Conservation (phyloP, 2,113 vertebrate genomes). For the Scolopax mira region DNA sequence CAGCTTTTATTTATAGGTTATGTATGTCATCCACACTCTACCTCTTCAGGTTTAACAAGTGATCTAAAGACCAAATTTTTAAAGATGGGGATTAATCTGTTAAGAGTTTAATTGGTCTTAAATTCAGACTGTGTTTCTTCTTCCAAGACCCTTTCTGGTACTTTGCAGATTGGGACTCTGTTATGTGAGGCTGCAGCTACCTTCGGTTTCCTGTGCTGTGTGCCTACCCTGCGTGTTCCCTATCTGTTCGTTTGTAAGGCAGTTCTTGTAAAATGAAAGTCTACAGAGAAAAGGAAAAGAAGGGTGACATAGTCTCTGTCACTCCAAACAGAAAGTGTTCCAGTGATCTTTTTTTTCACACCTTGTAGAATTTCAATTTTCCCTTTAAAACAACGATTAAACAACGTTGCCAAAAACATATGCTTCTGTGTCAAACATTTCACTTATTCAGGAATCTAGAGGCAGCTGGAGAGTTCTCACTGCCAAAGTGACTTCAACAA, state of each 20-base stretch:
- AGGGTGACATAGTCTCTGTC: constrained; percentile 48
- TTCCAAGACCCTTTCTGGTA: not conserved
- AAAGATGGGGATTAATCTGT: not conserved
- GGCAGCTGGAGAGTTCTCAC: constrained; percentile 63
- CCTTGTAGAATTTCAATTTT: constrained; percentile 77
- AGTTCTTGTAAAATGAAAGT: constrained; percentile 62
- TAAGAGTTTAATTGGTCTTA: not conserved
- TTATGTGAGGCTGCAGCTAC: not conserved
- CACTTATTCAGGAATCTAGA: constrained; percentile 71
- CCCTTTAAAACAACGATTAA: constrained; percentile 75
- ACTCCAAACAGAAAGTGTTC: constrained; percentile 62
- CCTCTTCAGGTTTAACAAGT: not conserved
- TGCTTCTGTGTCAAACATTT: constrained; percentile 77
- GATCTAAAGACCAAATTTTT: not conserved
- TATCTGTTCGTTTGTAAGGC: constrained; percentile 30
- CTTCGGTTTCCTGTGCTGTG: not conserved
- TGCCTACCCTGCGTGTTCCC: not conserved
- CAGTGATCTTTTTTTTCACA: constrained; percentile 67
- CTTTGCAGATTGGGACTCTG: not conserved
- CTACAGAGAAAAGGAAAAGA: constrained; percentile 56
- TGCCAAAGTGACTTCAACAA: constrained; percentile 57
- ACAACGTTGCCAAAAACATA: constrained; percentile 76
- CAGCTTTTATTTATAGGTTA: not conserved
- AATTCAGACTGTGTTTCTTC: not conserved
- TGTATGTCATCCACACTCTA: not conserved